Evolutionary conservation across 1,140 invertebrate genomes (phyloP), one percentile per base, ranked within the genome.

Genomic region (Uloborus diversus): DNA sequence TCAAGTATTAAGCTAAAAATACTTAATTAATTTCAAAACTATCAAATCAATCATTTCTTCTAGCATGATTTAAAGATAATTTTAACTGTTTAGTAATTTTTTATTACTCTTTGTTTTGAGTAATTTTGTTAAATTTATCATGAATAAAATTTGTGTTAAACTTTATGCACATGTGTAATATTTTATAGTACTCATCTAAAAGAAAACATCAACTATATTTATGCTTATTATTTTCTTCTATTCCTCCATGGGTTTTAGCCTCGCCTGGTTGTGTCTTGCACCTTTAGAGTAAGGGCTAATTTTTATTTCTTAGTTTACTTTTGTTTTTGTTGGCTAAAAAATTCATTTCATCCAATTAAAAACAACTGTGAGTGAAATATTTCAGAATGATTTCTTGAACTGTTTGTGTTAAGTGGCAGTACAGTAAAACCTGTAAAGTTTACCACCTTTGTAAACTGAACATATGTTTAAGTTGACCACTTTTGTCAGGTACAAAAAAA

Each of bases 251-350:
- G 84, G 76, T 83, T 84, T 85, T 86, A 89, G 89, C 86, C 87
- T 89, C 83, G 89, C 89, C 84, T 89, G 89, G 89, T 88, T 89
- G 82, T 88, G 87, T 85, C 87, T 88, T 85, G 86, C 87, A 85
- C 88, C 88, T 81, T 85, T 89, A 86, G 88, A 89, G 88, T 89
- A 89, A 89, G 89, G 85, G 83, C 57, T 66, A 73, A 65, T 80
- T 79, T 66, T 82, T 83, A 35, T 68, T 53, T 83, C 87, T 35
- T 65, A 37, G 13, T 14, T 56, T 70, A 42, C 56, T 56, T 37
- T 66, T 73, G 42, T 57, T 73, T 61, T 59, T 33, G n/a, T 42
- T 75, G 42, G 42, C 11, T 64, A 53, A 62, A 47, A 75, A 75
- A n/a, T 57, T 49, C 27, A n/a, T 51, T 32, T 75, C 59, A 75